phyloP scores from a whole-genome alignment of 1,140 invertebrate species.

The Diachasmimorpha longicaudata region DNA sequence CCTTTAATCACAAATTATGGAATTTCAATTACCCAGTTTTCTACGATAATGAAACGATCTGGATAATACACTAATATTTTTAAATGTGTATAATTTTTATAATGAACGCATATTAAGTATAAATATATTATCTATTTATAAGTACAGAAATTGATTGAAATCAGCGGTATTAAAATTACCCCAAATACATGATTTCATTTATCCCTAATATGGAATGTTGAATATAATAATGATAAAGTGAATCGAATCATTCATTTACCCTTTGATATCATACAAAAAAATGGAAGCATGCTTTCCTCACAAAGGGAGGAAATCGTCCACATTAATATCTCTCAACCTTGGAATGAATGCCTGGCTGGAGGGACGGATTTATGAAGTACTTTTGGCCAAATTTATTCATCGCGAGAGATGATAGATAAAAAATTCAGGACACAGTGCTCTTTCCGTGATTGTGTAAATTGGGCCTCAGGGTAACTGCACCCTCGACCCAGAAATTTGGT shows the following conservation, averaged over 20 bases:
- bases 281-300: conserved; percentile 55
- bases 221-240: not conserved
- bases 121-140: conserved; percentile 42
- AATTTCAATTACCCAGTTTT: conserved; percentile 30
- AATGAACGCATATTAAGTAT: conserved; percentile 32
- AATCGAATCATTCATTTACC: not conserved
- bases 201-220: not conserved
- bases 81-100: conserved; percentile 18
- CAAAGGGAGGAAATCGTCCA: conserved; percentile 50
- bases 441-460: conserved; percentile 71
- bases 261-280: not conserved
- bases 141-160: conserved; percentile 31
- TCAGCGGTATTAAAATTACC: conserved; percentile 42
- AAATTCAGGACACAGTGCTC: conserved; percentile 34
- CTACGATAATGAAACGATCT: conserved; percentile 20
- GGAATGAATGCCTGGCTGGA: not conserved
- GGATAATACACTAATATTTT: not conserved
- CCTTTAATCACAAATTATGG: conserved; percentile 17
- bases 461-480: conserved; percentile 82
- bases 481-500: conserved; percentile 96
- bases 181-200: conserved; percentile 44
- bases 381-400: conserved; percentile 8
- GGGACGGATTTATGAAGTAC: not conserved
- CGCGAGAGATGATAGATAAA: not conserved
- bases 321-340: not conserved